Base-by-base conservation (phyloP, 2,888 invertebrate species). In the Ferrisia virgata region DNA sequence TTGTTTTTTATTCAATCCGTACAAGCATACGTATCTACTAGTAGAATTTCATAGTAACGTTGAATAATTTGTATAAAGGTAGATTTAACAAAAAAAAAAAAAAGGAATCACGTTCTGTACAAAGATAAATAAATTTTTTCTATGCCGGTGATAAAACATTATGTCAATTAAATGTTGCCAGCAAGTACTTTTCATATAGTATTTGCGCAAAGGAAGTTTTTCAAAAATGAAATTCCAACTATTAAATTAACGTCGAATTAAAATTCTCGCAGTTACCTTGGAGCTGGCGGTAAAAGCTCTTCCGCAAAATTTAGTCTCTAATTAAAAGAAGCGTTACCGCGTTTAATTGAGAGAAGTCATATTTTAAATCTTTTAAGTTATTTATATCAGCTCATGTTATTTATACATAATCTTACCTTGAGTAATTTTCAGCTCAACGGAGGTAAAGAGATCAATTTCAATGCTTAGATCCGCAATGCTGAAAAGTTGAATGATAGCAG, bases 261-360 rank as follows among this genome's bases (percentile, higher is more conserved):
- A 33, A 76, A 76, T 22, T 36, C 28, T 76, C 36, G 36, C 8
- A 8, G 53, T 18, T 53, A 53, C 72, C 72, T 76, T 76, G 72
- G 15, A 76, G 18, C 18, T 13, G 5, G 36, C n/a, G 72, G 72
- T 22, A 36, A 76, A 76, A 36, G 31, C 36, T 76, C 72, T 76
- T 76, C 28, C 72, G 72, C 36, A 18, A 33, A 76, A 36, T 76
- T 76, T 76, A 18, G 72, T 11, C 36, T 31, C 72, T 76, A 76
- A 76, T 76, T 76, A 76, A 76, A 76, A 76, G 72, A 76, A 36
- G 72, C 72, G 72, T 53, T 53, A 53, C 53, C 53, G 69, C 36
- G 13, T 76, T 33, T 36, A 76, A 76, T 76, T 36, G 72, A 76
- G 18, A 36, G 18, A 36, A 76, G 31, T 76, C 72, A 36, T 76